Evolutionary conservation across 2,888 invertebrate genomes (phyloP), one percentile per base, ranked within the genome.

Genomic region (Papilio elwesi): DNA sequence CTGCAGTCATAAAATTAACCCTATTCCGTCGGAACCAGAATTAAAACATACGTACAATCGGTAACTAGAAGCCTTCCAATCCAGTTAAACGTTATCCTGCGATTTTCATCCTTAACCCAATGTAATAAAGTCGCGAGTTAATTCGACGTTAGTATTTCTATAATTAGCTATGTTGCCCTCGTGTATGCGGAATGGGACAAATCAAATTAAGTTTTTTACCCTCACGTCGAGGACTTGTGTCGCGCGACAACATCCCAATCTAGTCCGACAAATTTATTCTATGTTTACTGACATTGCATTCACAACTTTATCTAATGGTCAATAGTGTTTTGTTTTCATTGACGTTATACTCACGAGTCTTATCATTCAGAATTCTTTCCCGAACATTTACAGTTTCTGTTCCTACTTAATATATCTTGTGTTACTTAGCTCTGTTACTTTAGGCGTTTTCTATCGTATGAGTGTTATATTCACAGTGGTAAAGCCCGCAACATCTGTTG

Each of bases 251-350:
- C 84, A 82, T 78, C 75, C 81, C 85, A 84, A 87, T 87, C 82
- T 80, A 79, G 82, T 81, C 79, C 81, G 79, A 82, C 82, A 85
- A 88, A 88, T 87, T 86, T 84, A 87, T 85, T 85, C 82, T 82
- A n/a, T 26, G 59, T 52, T 59, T 57, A 26, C 12, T 9, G 55
- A 12, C 57, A 11, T 49, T 51, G 11, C 7, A 51, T 62, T 51
- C 8, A 49, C 8, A 62, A 51, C 11, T 0, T 52, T 69, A 62
- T 49, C 38, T 26, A 36, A 49, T 9, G 36, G 36, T n/a, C 10
- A 1, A 38, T 62, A 49, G 48, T 10, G 55, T 52, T 51, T 57
- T 63, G 43, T 15, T 43, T 63, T 15, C 13, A 6, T 7, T 62
- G 62, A 26, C 26, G 4, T 26, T 26, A 26, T 2, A 26, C 26